Evolutionary conservation across 2,113 vertebrate species (phyloP), one percentile per base, ranked within the genome.

Genomic region (Lutjanus erythropterus): DNA sequence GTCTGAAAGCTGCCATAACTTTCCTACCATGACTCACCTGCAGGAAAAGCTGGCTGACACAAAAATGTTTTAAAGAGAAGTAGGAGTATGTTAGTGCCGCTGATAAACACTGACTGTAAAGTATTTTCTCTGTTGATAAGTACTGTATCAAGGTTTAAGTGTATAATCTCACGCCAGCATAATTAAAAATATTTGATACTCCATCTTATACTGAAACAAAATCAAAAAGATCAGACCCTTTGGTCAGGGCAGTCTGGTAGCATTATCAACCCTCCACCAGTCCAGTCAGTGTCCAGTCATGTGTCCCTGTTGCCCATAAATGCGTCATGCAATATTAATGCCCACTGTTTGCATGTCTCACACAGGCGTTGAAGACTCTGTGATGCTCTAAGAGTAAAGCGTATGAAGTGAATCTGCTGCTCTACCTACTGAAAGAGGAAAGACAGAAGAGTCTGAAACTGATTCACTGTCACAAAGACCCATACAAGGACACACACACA

Each of bases 321-420:
- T 39, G 44, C 83, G 49, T 10, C 23, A 76, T 88, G 56, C 41
- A 91, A 73, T 81, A 88, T 91, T 87, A 74, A 89, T 86, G 42
- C 42, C 75, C 27, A 73, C n/a, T 59, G 46, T 50, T 35, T 29
- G 46, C n/a, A 11, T 46, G n/a, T 71, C 52, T 60, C 33, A 52
- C 12, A 67, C 18, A 21, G 19, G 33, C 5, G 3, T n/a, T 11
- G 19, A 35, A 18, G 39, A 8, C 53, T 39, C 56, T 41, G 53
- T 66, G 42, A 59, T 58, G 25, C 5, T 58, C 8, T 52, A 18
- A 69, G 25, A 60, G 68, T 23, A 39, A 25, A 14, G 16, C 9
- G 18, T 12, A 10, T 35, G 31, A 60, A 23, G 14, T 29, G 33
- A 58, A 71, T 78, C 42, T 75, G 66, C 66, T 59, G 27, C 19